A percentile compares a stretch with the other conserved stretches of the same genome.
Conservation (phyloP, 30 jellyfish, hydroid and myxozoan genomes). For the Hydractinia echinata region DNA sequence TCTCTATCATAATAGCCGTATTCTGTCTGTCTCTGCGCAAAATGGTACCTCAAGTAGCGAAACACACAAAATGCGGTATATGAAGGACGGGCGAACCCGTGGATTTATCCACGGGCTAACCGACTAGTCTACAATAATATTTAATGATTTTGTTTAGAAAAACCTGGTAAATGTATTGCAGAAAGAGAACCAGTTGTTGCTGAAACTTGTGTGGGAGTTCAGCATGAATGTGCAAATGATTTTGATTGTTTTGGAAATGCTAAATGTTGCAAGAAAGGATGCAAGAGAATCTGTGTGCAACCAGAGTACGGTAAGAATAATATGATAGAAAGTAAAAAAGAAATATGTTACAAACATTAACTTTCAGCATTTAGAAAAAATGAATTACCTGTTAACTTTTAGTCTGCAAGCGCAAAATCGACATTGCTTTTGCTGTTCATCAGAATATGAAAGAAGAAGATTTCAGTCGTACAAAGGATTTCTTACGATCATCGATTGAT, state of each 20-base stretch:
- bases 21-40: no score
- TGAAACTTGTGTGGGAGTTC: conserved; percentile 31
- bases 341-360: background rate
- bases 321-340: background rate
- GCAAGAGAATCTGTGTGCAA: conserved; percentile 25
- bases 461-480: conserved; percentile 44
- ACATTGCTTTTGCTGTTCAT: conserved; percentile 68
- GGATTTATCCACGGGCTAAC: no score
- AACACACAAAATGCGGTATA: no score
- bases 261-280: conserved; percentile 50
- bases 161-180: conserved; percentile 73
- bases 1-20: no score
- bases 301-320: conserved; percentile 16
- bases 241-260: conserved; percentile 75
- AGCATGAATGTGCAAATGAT: conserved; percentile 63
- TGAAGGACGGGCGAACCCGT: no score
- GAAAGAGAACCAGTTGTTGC: conserved; percentile 21
- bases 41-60: no score
- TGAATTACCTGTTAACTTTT: background rate
- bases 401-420: conserved; percentile 46
- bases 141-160: conserved; percentile 29
- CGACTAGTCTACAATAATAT: no score
- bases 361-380: background rate
- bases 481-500: conserved; percentile 48
- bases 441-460: conserved; percentile 54